These are phyloP conservation scores for Lucinisca nassula DNA, from an alignment of 2,888 invertebrate genomes.

Conservation along the genomic window DNA sequence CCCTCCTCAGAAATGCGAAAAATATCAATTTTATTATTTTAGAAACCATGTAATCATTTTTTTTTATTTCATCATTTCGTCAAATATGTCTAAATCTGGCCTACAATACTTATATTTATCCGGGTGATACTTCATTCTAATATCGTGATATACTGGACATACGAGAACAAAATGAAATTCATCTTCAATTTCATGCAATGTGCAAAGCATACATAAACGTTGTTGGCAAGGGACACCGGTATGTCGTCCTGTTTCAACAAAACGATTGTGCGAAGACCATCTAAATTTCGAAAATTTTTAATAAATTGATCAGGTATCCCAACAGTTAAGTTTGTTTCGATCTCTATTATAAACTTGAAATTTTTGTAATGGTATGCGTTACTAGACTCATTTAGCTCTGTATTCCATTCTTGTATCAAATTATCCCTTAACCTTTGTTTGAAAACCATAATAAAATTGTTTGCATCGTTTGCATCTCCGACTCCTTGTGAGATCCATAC, in stretches of 20 bases:
- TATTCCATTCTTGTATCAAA: constrained; percentile 24
- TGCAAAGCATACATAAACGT: background rate
- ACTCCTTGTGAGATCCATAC: constrained; percentile 24
- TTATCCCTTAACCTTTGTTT: constrained; percentile 22
- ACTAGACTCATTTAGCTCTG: background rate
- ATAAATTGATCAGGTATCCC: background rate
- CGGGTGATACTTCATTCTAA: background rate
- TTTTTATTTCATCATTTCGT: background rate
- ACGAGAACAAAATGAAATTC: background rate
- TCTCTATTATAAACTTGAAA: background rate
- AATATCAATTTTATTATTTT: background rate
- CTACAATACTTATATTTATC: background rate
- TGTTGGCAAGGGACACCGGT: background rate
- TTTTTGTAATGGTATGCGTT: background rate
- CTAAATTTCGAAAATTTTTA: background rate
- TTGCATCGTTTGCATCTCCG: background rate
- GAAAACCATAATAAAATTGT: constrained; percentile 14
- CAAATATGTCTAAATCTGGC: background rate
- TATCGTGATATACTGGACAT: background rate
- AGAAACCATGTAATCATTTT: background rate
- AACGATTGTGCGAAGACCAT: background rate
- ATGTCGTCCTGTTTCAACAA: background rate
- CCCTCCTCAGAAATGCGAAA: background rate
- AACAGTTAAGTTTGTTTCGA: background rate
- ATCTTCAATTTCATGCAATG: background rate